Evolutionary conservation across 2,113 vertebrate species (phyloP), one percentile per base, ranked within the genome.

Genomic region (Corythaeola cristata): DNA sequence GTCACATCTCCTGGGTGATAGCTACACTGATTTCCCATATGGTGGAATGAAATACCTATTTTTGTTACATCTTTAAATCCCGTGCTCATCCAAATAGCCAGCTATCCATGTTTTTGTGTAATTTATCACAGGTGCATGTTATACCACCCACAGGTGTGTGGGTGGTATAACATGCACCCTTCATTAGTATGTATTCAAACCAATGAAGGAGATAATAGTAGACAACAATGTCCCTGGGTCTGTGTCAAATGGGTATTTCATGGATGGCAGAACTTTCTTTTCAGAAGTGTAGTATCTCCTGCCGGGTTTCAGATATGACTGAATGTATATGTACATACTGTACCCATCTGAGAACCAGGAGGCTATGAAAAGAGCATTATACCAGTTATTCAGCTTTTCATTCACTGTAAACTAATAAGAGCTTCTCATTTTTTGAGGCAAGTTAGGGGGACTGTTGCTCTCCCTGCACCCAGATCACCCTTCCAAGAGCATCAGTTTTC

Each of bases 171-270:
- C 77, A 52, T 47, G 89, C 81, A 52, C 47, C 71, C 73, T 85
- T 91, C 59, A 39, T 94, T 89, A 79, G n/a, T 30, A n/a, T 63
- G 47, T 47, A 62, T 91, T 94, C 81, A 92, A 66, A 74, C n/a
- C 71, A 71, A 5, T 4, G n/a, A 87, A 79, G 71, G 77, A 91
- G 67, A 44, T 85, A 90, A 78, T 32, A 68, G 62, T 11, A 59
- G 91, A 63, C 62, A 93, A 17, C 47, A 89, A 11, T n/a, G 62
- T 30, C 26, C 39, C 33, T 11, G 23, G 82, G 77, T 67, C 84
- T 85, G 62, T 93, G 78, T 96, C 84, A 47, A 85, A 91, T 63
- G 77, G 75, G 11, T 83, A 26, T 95, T 96, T 91, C 92, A 96
- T 0, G 2, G 76, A 33, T 79, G 77, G 71, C 53, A 79, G 77